Base-by-base conservation (phyloP, 2,797 vertebrate species). In the Tokudaia muenninki region DNA sequence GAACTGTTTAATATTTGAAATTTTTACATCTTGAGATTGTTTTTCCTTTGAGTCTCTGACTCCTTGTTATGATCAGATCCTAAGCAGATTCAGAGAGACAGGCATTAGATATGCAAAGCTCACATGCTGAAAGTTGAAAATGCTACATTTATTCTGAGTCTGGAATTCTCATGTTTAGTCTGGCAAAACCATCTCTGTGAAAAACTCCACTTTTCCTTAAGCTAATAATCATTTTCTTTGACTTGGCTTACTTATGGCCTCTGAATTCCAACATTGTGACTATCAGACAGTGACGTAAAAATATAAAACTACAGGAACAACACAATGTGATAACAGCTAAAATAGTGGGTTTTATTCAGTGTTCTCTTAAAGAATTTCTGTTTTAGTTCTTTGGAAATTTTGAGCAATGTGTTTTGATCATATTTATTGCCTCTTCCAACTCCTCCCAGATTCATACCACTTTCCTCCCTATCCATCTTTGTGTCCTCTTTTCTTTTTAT, bases 51-150 rank as follows among this genome's bases (percentile, higher is more conserved):
- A 50, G 0, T 67, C 41, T 26, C 13, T 61, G 6, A 24, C 24
- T 52, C 10, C 1, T 22, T 3, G 3, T 50, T 41, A 26, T 84
- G 50, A 34, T 2, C 6, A 17, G 12, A 44, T 6, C 22, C 77
- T 0, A 9, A 83, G 63, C 10, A 57, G 13, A 59, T 63, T 75
- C 17, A 6, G 6, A 77, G 83, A 72, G 37, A 29, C 6, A 21
- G 29, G 3, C 0, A 0, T 5, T 52, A 26, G 3, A 1, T 10
- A 2, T 77, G 3, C 17, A 31, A 41, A 70, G 24, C 19, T 65
- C 11, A 74, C 9, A 41, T 80, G 21, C 37, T 57, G 24, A 19
- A 19, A 72, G 21, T 75, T 52, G 74, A 26, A 50, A 77, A 21
- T 47, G 16, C 44, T 55, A 8, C 34, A 2, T n/a, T 89, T 67